Conservation (phyloP, 2,797 vertebrate species). For the Chaenodraco wilsoni region DNA sequence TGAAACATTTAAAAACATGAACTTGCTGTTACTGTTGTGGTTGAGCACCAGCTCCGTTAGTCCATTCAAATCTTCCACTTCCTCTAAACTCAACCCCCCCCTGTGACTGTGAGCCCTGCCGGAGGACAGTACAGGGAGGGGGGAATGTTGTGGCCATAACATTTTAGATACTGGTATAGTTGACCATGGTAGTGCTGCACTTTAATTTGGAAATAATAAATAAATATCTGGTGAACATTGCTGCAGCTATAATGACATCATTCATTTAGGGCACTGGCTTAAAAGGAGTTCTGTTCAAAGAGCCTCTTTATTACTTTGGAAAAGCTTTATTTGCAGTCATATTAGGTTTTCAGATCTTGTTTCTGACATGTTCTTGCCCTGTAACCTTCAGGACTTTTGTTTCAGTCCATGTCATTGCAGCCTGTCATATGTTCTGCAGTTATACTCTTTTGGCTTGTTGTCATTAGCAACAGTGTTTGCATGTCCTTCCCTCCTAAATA, state of each 20-base stretch:
- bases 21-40: slow-evolving; percentile 19
- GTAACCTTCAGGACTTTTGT: no score
- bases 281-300: neutral
- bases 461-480: slow-evolving; percentile 66
- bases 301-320: no score
- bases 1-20: neutral
- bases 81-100: slow-evolving; percentile 27
- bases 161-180: slow-evolving; percentile 15
- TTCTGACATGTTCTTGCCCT: neutral
- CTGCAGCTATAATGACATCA: neutral
- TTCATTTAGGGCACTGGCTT: neutral
- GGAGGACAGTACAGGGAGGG: slow-evolving; percentile 17
- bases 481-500: slow-evolving; percentile 48
- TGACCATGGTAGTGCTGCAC: slow-evolving; percentile 5
- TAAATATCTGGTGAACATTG: slow-evolving; percentile 10
- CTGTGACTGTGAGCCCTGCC: slow-evolving; percentile 10
- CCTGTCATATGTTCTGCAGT: slow-evolving; percentile 25
- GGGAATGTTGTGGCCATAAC: slow-evolving; percentile 39
- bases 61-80: slow-evolving; percentile 28
- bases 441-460: slow-evolving; percentile 50
- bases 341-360: neutral
- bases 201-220: slow-evolving; percentile 15
- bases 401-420: neutral
- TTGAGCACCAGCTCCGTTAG: slow-evolving; percentile 1
- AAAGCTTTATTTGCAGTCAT: neutral